Conservation (phyloP, 1,140 invertebrate species). For the Agrypnia vestita region DNA sequence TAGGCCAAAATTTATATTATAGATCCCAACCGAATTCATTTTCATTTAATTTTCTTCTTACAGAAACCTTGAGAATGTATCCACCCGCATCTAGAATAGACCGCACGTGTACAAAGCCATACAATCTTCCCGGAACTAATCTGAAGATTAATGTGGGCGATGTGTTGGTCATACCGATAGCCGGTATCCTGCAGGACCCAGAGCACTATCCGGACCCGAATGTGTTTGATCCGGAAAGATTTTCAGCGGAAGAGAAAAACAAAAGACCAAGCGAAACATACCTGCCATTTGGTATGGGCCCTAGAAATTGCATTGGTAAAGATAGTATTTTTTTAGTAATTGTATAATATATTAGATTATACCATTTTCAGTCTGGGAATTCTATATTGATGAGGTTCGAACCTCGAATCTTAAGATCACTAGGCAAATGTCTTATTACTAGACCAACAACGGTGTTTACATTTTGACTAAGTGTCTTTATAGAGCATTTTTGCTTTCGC, state of each 20-base stretch:
- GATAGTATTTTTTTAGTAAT: conserved; percentile 41
- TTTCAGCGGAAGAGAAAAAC: conserved; percentile 69
- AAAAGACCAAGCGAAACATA: conserved; percentile 73
- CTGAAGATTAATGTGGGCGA: conserved; percentile 68
- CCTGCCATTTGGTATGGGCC: conserved; percentile 82
- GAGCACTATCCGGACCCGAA: conserved; percentile 74
- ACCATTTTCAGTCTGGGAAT: neutral
- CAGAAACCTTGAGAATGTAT: conserved; percentile 77
- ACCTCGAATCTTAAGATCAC: too few species aligned
- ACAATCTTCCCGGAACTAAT: conserved; percentile 69
- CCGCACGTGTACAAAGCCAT: conserved; percentile 71
- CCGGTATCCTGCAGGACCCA: conserved; percentile 75
- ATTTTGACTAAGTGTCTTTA: neutral
- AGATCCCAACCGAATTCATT: too few species aligned
- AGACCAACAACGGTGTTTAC: neutral
- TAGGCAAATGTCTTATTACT: too few species aligned
- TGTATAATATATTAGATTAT: neutral
- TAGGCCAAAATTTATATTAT: too few species aligned
- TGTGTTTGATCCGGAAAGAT: conserved; percentile 76
- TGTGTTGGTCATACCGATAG: conserved; percentile 69
- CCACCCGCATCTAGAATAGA: conserved; percentile 73
- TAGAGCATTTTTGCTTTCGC: too few species aligned
- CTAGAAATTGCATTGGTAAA: conserved; percentile 82
- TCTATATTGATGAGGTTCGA: neutral
- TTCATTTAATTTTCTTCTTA: too few species aligned